Base-by-base conservation (phyloP, 2,888 invertebrate genomes). In the Parnassius smintheus region DNA sequence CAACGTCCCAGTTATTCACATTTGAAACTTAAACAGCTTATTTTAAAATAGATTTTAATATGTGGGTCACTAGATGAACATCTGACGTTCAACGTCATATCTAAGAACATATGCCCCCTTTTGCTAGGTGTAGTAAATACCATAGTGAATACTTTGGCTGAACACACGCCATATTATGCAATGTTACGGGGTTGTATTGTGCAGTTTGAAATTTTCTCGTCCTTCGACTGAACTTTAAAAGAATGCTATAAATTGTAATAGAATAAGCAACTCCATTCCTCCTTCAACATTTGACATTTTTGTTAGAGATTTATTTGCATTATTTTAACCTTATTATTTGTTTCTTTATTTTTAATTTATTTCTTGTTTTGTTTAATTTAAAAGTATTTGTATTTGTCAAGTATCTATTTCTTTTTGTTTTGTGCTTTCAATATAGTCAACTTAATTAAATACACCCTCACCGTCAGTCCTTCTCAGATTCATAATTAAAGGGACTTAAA, bases 101-200 rank as follows among this genome's bases (percentile, higher is more conserved):
- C 80, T 85, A 83, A 86, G 85, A 89, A 88, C 90, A 86, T 91
- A 91, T 90, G 91, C 88, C 85, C 85, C 82, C 80, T 87, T 88
- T 89, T 87, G 88, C 88, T 88, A 87, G 88, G 88, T 90, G 89
- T 86, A 89, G 86, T 89, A 88, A 91, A 91, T 90, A 87, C 90
- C 90, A 88, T 90, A 90, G 89, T 89, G 91, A 91, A 91, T 90
- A 91, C 85, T 91, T 91, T 89, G 86, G 88, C 85, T 85, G 88
- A 88, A 87, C 85, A 85, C 86, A 85, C 84, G 86, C 81, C 83
- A 83, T 89, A 88, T 91, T 91, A 91, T 90, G 89, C 90, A 91
- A 91, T 83, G 81, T 84, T 88, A 86, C 83, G 75, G 73, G 79
- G 83, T 82, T 85, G 84, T 85, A 86, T 86, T 85, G 82, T 86